Base-by-base conservation (phyloP, 2,888 invertebrate genomes). In the Pediacus dermestoides region DNA sequence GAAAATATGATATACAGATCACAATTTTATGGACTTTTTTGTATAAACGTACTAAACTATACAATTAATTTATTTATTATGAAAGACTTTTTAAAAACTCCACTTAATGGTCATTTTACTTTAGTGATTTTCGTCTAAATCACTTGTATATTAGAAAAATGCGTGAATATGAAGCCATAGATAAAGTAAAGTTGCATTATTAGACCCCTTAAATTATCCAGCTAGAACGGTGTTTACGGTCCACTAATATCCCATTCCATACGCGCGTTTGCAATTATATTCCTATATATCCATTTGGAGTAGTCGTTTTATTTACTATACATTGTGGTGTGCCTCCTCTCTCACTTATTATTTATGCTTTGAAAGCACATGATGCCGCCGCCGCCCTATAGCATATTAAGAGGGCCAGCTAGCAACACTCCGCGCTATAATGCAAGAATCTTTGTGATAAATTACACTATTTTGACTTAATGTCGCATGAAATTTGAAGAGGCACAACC, bases 391-490 rank as follows among this genome's bases (percentile, higher is more conserved):
- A n/a, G n/a, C n/a, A n/a, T n/a, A n/a, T n/a, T n/a, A n/a, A n/a
- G n/a, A n/a, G n/a, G n/a, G n/a, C n/a, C n/a, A n/a, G n/a, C n/a
- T n/a, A n/a, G n/a, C n/a, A n/a, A n/a, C n/a, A n/a, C n/a, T n/a
- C n/a, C n/a, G n/a, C n/a, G n/a, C n/a, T 37, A 40, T 39, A 45
- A 37, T 40, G 39, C 43, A 38, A 23, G 44, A 52, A 55, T 58
- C 53, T 55, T 60, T 56, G 57, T 64, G 63, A 66, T 63, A 64
- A 63, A 67, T 67, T 64, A 66, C 59, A 62, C 64, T 66, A 67
- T 67, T 67, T 64, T 66, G 63, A 64, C 60, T 68, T 67, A 69
- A 69, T 64, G 68, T 67, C 67, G 69, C 69, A 67, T 69, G 68
- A 69, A 69, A 69, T 68, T 67, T 63, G 63, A 66, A 67, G 64